A percentile compares a stretch with the other conserved stretches of the same genome.
Evolutionary conservation across 2,888 invertebrate genomes (phyloP).

Genomic region (Drosophila borealis): DNA sequence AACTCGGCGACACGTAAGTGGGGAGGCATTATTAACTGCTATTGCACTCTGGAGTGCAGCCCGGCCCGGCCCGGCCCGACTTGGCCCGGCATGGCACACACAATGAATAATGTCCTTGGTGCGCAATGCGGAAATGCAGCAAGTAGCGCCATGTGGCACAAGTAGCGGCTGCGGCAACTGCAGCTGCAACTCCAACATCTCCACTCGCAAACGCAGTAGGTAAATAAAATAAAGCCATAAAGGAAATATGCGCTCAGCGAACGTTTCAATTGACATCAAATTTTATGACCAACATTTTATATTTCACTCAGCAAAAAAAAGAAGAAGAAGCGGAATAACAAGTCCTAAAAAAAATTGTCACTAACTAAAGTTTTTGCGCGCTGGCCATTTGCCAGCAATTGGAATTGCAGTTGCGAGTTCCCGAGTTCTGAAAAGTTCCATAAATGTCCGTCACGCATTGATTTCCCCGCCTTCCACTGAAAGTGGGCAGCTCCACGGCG

Average conservation of each 20-base stretch:
- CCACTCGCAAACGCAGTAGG: conserved; percentile 41
- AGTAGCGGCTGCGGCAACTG: conserved; percentile 13
- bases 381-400: conserved; percentile 54
- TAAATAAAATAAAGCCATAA: conserved; percentile 75
- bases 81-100: conserved; percentile 20
- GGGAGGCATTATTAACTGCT: conserved; percentile 73
- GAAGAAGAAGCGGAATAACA: conserved; percentile 21
- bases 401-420: conserved; percentile 26
- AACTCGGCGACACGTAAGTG: conserved; percentile 67
- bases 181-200: conserved; percentile 13
- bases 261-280: conserved; percentile 74
- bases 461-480: conserved; percentile 50
- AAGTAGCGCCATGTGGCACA: conserved; percentile 26
- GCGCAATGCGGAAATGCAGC: conserved; percentile 75
- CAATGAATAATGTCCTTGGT: conserved; percentile 77
- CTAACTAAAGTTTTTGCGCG: conserved; percentile 23
- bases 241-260: conserved; percentile 70
- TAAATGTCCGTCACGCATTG: conserved; percentile 62
- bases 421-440: conserved; percentile 42
- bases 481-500: not conserved
- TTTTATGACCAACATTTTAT: conserved; percentile 69
- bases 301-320: conserved; percentile 49
- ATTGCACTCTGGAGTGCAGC: conserved; percentile 73
- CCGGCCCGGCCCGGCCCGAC: conserved; percentile 19
- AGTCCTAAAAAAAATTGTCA: conserved; percentile 27